Evolutionary conservation across 2,888 invertebrate species (phyloP).

Genomic region (Drosophila trichaetosa): DNA sequence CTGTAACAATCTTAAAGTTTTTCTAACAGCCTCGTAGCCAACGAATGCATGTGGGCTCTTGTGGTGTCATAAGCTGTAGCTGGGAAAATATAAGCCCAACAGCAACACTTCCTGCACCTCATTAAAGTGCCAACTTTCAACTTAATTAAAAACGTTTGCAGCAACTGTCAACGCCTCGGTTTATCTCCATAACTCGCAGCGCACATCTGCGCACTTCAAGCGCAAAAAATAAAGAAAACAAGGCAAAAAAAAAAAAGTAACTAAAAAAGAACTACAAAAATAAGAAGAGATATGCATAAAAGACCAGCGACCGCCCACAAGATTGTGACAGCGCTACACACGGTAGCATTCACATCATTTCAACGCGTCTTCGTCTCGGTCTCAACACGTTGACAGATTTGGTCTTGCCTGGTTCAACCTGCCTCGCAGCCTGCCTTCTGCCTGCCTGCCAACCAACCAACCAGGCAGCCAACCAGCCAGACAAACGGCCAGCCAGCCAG

Average conservation of each 20-base stretch:
- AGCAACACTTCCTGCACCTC: slow-evolving; percentile 70
- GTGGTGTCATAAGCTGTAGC: slow-evolving; percentile 39
- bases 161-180: slow-evolving; percentile 75
- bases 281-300: slow-evolving; percentile 59
- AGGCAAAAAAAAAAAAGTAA: slow-evolving; percentile 22
- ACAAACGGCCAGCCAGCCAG: slow-evolving; percentile 34
- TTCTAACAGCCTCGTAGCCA: slow-evolving; percentile 15
- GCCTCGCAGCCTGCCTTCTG: slow-evolving; percentile 33
- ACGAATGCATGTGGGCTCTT: slow-evolving; percentile 35
- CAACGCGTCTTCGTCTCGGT: slow-evolving; percentile 59
- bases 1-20: slow-evolving; percentile 19
- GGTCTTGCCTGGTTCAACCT: slow-evolving; percentile 72
- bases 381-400: slow-evolving; percentile 75
- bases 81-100: slow-evolving; percentile 22
- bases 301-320: slow-evolving; percentile 81
- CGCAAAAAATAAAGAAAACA: slow-evolving; percentile 36
- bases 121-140: slow-evolving; percentile 72
- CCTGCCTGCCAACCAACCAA: slow-evolving; percentile 60
- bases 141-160: slow-evolving; percentile 77
- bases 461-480: slow-evolving; percentile 1
- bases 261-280: slow-evolving; percentile 5
- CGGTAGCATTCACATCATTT: slow-evolving; percentile 61
- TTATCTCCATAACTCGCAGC: slow-evolving; percentile 73
- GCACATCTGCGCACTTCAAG: slow-evolving; percentile 64
- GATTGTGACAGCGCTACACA: slow-evolving; percentile 52